Conservation (phyloP, 2,888 invertebrate species). For the Petrolisthes manimaculis region DNA sequence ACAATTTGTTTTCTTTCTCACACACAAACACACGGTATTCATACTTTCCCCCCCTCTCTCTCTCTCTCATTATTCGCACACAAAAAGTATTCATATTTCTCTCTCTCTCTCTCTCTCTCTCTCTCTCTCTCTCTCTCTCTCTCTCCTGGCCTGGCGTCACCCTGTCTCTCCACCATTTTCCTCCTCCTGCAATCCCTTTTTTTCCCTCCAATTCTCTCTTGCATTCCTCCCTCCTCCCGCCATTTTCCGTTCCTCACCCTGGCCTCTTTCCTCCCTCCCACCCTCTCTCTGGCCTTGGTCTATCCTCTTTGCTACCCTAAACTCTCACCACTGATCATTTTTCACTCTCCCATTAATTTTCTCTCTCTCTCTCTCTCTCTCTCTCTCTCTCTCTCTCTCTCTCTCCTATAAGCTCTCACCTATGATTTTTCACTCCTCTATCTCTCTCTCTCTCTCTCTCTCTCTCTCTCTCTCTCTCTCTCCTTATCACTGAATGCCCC, state of each 20-base stretch:
- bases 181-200: neutral
- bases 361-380: neutral
- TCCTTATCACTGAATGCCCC: neutral
- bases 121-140: neutral
- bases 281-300: neutral
- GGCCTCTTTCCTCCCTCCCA: neutral
- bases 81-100: too few species aligned
- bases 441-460: neutral
- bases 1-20: neutral
- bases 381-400: too few species aligned
- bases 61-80: too few species aligned
- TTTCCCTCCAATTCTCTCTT: neutral
- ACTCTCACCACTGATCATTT: neutral
- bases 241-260: neutral
- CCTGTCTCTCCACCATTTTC: neutral
- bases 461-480: conserved; percentile 4
- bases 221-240: neutral
- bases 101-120: neutral
- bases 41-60: neutral
- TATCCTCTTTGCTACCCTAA: neutral
- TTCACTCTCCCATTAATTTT: neutral
- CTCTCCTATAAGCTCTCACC: neutral
- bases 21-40: neutral
- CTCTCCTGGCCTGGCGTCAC: neutral
- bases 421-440: neutral